These are phyloP conservation scores for Tachysurus vachellii DNA, from an alignment of 2,113 vertebrate species.

Conservation along the genomic window DNA sequence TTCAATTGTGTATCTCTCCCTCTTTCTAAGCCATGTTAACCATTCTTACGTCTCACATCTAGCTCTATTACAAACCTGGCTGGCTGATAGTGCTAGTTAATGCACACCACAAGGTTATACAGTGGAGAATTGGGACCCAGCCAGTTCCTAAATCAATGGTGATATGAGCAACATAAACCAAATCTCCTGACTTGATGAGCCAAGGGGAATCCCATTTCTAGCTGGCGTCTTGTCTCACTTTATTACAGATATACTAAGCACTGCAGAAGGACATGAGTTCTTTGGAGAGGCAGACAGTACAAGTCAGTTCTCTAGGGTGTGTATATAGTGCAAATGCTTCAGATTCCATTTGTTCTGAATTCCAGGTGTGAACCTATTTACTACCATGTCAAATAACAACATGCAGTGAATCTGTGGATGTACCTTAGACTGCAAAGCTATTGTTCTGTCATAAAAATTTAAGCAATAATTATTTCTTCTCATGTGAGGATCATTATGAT, in stretches of 20 bases:
- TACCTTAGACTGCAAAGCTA: background rate
- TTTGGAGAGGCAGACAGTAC: background rate
- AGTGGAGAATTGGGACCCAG: background rate
- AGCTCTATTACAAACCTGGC: background rate
- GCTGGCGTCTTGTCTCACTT: background rate
- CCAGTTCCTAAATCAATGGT: background rate
- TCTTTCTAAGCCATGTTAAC: background rate
- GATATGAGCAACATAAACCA: background rate
- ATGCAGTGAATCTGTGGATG: background rate
- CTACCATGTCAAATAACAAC: background rate
- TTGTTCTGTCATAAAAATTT: background rate
- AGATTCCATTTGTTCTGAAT: background rate
- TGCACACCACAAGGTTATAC: background rate
- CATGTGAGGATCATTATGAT: background rate
- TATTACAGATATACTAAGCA: background rate
- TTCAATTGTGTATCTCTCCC: background rate
- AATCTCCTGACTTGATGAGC: background rate
- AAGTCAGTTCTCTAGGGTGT: background rate
- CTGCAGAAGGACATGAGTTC: background rate
- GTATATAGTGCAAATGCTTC: background rate
- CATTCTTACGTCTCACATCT: background rate
- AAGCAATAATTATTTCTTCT: background rate
- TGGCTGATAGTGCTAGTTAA: background rate
- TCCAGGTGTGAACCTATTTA: background rate
- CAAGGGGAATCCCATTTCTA: slow-evolving; percentile 7